Percentiles rank a stretch among this genome's conserved stretches.
phyloP scores from a whole-genome alignment of 2,888 invertebrate species.

The Acholoe squamosa region DNA sequence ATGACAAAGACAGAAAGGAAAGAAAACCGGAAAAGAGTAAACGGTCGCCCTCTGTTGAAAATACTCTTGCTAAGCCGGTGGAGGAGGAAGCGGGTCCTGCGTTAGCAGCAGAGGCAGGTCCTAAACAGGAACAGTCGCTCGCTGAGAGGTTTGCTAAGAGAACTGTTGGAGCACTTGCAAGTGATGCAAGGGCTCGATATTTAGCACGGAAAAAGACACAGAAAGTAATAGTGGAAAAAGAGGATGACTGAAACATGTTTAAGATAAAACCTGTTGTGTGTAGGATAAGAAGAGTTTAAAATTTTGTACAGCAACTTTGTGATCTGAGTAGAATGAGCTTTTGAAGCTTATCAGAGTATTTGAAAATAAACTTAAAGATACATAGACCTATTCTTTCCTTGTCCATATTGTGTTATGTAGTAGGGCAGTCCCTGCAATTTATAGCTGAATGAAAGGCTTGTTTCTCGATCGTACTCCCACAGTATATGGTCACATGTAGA shows the following conservation, averaged over 20 bases:
- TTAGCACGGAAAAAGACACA: conserved; percentile 48
- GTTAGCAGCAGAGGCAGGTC: neutral
- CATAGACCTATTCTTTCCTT: no score
- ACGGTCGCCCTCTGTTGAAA: neutral
- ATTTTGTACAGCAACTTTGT: no score
- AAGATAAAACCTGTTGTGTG: no score
- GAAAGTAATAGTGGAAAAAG: conserved; percentile 18
- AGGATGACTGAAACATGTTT: conserved; percentile 36
- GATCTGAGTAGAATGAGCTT: no score
- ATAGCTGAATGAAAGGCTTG: no score
- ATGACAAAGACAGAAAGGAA: neutral
- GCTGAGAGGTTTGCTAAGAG: conserved; percentile 62
- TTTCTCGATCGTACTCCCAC: no score
- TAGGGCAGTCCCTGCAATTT: no score
- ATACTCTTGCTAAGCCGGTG: neutral
- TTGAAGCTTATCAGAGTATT: no score
- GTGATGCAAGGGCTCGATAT: conserved; percentile 57
- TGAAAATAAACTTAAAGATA: no score
- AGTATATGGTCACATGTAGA: no score
- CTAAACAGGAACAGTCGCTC: conserved; percentile 34
- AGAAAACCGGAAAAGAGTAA: neutral
- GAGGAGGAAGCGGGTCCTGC: neutral
- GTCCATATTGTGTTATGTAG: no score
- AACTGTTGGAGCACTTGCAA: conserved; percentile 11
- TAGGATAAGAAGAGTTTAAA: no score